These are phyloP conservation scores for Cyanoliseus patagonus DNA, from an alignment of 2,113 vertebrate genomes.

Conservation along the genomic window DNA sequence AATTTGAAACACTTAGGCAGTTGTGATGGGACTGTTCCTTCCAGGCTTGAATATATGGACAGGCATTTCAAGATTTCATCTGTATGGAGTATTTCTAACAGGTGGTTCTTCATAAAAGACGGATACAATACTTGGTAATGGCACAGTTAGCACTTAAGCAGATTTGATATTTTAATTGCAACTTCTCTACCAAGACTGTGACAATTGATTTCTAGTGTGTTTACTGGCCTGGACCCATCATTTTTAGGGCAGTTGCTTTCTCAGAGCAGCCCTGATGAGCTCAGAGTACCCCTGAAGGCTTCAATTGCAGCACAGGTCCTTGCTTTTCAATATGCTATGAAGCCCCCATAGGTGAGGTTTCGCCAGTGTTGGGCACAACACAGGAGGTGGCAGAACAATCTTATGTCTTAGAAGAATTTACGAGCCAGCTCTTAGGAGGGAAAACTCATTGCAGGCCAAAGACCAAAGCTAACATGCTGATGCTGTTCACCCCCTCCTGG, in stretches of 20 bases:
- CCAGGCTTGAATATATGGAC: background rate
- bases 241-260: background rate
- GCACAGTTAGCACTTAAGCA: background rate
- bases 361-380: accelerated
- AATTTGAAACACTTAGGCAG: background rate
- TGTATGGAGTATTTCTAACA: background rate
- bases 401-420: background rate
- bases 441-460: background rate
- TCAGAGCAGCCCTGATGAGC: background rate
- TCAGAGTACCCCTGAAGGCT: background rate
- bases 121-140: background rate
- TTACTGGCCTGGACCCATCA: background rate
- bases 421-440: background rate
- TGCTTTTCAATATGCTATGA: background rate
- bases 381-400: background rate
- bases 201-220: background rate
- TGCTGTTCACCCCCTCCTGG: background rate
- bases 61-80: background rate
- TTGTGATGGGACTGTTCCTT: background rate
- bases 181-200: background rate
- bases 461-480: accelerated
- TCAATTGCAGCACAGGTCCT: background rate
- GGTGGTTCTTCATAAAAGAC: background rate
- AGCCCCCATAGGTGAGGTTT: background rate
- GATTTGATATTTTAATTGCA: background rate